Base-by-base conservation (phyloP, 2,888 invertebrate species). In the Melieria crassipennis region DNA sequence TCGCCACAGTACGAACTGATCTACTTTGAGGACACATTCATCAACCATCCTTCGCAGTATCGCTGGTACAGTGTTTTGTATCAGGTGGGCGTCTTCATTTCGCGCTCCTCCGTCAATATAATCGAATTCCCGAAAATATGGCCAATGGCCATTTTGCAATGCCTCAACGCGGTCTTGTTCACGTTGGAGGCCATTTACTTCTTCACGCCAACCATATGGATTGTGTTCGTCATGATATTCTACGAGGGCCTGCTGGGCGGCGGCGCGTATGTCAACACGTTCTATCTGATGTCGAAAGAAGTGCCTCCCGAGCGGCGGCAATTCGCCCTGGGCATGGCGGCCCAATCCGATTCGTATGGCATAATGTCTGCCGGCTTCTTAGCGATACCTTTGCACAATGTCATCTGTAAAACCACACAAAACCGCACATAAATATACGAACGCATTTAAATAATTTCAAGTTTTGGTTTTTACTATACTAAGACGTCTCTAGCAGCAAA, bases 71-170 rank as follows among this genome's bases (percentile, higher is more conserved):
- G 57, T 58, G 73, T 74, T 3, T 75, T 70, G 48, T 76, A 75
- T 47, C 75, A 76, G 66, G 73, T 75, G n/a, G 75, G 75, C 11
- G 75, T 74, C 4, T 75, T 75, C 55, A 74, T 75, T 7, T 74
- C 75, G 7, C 73, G 75, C 1, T 75, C 75, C 0, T 75, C 75
- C 3, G 75, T 75, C 55, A 92, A 93, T 83, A 91, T 92, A 9
- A 93, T 94, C 0, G 92, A 94, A 79, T 84, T 93, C 55, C 93
- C 94, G 0, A 88, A 93, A 70, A 94, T 94, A 7, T 93, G 92
- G 91, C 79, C 93, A n/a, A 88, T 94, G 85, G 88, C 93, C 0
- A 80, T 92, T 3, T 85, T 94, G 11, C 87, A 92, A 90, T 85
- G 89, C 52, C 71, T 89, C 7, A 92, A 92, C 83, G 88, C 91